Conservation (phyloP, 1,140 invertebrate genomes). For the Drosophila pandora region DNA sequence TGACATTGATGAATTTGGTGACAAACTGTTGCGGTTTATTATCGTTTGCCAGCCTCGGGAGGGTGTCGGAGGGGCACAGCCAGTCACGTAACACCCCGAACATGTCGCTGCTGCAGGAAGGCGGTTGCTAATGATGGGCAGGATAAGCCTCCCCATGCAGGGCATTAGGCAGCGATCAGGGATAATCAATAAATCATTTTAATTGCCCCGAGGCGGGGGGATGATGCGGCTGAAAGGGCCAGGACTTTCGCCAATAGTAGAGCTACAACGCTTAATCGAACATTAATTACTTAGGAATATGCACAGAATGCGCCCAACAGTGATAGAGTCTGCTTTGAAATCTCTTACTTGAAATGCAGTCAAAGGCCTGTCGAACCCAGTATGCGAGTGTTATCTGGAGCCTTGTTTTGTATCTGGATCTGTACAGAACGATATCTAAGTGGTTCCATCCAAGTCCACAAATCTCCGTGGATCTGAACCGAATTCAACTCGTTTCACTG, state of each 20-base stretch:
- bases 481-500: background rate
- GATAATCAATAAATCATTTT: slow-evolving; percentile 73
- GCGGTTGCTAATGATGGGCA: slow-evolving; percentile 15
- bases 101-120: slow-evolving; percentile 57
- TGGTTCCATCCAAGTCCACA: slow-evolving; percentile 12
- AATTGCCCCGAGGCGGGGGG: slow-evolving; percentile 47
- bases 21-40: no score
- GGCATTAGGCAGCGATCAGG: slow-evolving; percentile 11
- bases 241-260: no score
- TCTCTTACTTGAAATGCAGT: no score
- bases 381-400: no score
- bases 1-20: slow-evolving; percentile 82
- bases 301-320: no score
- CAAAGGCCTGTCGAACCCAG: no score
- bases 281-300: no score
- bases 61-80: background rate
- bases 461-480: slow-evolving; percentile 27
- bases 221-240: no score
- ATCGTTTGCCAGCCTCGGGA: no score
- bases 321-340: no score
- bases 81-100: slow-evolving; percentile 65
- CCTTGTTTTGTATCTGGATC: background rate
- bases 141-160: slow-evolving; percentile 36
- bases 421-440: slow-evolving; percentile 13
- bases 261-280: no score